Evolutionary conservation across 2,113 vertebrate species (phyloP).

Genomic region (Amphilophus citrinellus): DNA sequence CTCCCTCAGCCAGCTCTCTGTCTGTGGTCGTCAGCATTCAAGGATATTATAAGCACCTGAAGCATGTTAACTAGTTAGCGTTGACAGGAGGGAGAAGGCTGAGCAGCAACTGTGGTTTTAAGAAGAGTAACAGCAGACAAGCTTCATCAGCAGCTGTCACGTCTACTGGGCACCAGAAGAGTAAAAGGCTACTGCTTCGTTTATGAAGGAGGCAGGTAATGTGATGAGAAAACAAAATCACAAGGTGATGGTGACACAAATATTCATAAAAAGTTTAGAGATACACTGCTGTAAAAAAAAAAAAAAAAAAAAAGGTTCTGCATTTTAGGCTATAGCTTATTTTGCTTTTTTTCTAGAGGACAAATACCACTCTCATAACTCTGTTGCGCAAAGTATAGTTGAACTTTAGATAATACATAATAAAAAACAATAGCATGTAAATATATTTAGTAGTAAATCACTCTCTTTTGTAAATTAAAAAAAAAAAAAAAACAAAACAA

Average conservation of each 20-base stretch:
- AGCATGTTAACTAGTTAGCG: constrained; percentile 35
- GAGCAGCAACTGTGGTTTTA: constrained; percentile 61
- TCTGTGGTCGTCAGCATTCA: constrained; percentile 28
- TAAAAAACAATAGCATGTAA: not conserved
- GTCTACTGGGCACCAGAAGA: constrained; percentile 41
- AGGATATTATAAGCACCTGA: constrained; percentile 41
- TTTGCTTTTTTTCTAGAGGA: not conserved
- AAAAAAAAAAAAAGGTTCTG: not conserved
- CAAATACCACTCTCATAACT: not conserved
- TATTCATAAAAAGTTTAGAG: constrained; percentile 45
- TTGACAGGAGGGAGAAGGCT: constrained; percentile 54
- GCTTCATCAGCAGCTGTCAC: constrained; percentile 21
- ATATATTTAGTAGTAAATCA: not conserved
- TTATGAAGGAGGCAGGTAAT: constrained; percentile 38
- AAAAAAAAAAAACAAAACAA: not conserved
- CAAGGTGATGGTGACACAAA: constrained; percentile 41
- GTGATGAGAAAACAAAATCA: constrained; percentile 31
- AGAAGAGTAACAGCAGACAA: constrained; percentile 44
- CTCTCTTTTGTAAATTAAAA: not conserved
- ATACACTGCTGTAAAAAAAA: constrained; percentile 50
- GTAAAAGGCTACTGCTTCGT: constrained; percentile 54
- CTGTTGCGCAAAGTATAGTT: not conserved
- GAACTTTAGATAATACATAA: not conserved
- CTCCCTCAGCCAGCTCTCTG: constrained; percentile 21
- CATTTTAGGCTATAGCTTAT: constrained; percentile 1